Evolutionary conservation across 2,113 vertebrate genomes (phyloP), one percentile per base, ranked within the genome.

Genomic region (Trinectes maculatus): DNA sequence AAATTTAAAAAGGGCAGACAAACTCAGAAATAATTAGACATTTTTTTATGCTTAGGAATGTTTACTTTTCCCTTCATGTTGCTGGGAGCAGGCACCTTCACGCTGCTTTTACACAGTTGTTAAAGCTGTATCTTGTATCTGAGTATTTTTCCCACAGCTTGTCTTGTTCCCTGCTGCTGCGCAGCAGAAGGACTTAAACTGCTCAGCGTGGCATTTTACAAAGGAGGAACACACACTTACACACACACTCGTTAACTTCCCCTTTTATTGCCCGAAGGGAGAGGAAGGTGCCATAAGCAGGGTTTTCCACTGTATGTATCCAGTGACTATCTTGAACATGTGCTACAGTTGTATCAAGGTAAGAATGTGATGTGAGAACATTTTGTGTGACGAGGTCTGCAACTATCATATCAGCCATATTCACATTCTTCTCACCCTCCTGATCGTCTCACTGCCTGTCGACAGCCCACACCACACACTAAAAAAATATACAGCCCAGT

Each of bases 401-500:
- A 24, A 55, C 66, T 51, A 67, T 68, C 52, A 16, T 24, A 18
- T 18, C 11, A 24, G 47, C 22, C 11, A 1, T 10, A 22, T 29
- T 40, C 43, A 55, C 24, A 31, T 51, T 46, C 47, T 68, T 36
- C 24, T 47, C 60, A 19, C 58, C 52, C 44, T 40, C 33, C 55
- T 49, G 34, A 28, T 57, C 52, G 61, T 74, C 61, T 40, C 22
- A 28, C 5, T 3, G 26, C 46, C 25, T 58, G 48, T 65, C 73
- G 42, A 61, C 67, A 68, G 63, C 53, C 62, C 53, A 61, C 34
- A 67, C 62, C 65, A 55, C 47, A 53, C 74, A 46, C 59, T 77
- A 77, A 67, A 88, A 67, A 87, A 88, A 91, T 81, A 89, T 61
- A 88, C 85, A 89, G 24, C 34, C 54, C 46, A 36, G 68, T 60